phyloP scores from a whole-genome alignment of 2,888 invertebrate genomes.

The Cantharis nigra region DNA sequence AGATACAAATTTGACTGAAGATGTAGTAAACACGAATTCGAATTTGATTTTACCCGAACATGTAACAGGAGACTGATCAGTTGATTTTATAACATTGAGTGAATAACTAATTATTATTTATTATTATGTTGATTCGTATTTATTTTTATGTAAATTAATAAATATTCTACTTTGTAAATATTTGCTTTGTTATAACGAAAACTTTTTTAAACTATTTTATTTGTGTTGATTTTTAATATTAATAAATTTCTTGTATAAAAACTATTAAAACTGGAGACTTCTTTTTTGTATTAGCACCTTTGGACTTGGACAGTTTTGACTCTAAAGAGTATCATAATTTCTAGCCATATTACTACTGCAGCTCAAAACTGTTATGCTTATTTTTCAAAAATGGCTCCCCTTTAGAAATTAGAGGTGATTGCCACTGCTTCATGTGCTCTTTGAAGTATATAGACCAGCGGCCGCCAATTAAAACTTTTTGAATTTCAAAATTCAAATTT shows the following conservation, averaged over 20 bases:
- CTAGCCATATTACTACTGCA: no score
- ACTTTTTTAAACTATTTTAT: neutral
- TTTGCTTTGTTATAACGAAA: neutral
- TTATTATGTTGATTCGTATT: neutral
- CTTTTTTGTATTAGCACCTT: neutral
- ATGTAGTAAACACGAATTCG: conserved; percentile 11
- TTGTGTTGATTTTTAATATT: neutral
- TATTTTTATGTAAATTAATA: conserved; percentile 3
- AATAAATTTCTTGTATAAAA: neutral
- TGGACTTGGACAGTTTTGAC: no score
- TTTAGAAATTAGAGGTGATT: no score
- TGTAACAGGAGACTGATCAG: conserved; percentile 6
- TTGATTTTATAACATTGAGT: neutral
- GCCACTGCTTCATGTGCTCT: no score
- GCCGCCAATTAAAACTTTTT: no score
- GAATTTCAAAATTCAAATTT: no score
- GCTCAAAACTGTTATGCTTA: no score
- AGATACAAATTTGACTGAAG: neutral
- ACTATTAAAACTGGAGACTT: neutral
- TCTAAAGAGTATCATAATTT: no score
- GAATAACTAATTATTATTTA: neutral
- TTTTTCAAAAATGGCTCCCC: no score
- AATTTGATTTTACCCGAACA: neutral
- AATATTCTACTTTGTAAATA: neutral
- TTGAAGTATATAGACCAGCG: no score